Percentiles rank a stretch among this genome's conserved stretches.
These are phyloP conservation scores for Drosophila stalkeri DNA, from an alignment of 2,888 invertebrate genomes.

Conservation along the genomic window DNA sequence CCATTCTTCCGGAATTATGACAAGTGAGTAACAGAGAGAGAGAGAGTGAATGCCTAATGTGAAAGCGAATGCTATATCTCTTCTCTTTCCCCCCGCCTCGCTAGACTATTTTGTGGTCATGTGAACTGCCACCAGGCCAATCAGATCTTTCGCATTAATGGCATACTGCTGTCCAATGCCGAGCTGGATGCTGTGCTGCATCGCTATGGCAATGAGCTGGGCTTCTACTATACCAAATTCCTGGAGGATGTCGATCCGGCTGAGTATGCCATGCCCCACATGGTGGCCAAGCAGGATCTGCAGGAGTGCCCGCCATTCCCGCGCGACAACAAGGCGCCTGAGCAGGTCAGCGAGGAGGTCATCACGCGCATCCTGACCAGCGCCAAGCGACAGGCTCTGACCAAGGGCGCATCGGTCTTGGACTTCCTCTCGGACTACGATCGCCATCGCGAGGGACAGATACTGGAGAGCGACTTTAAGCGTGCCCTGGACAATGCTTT, in stretches of 20 bases:
- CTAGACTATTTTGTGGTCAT: slow-evolving; percentile 90
- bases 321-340: slow-evolving; percentile 86
- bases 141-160: slow-evolving; percentile 89
- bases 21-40: slow-evolving; percentile 85
- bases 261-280: slow-evolving; percentile 81
- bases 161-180: slow-evolving; percentile 88
- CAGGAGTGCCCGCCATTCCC: slow-evolving; percentile 57
- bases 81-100: background rate
- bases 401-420: slow-evolving; percentile 87
- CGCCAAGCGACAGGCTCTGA: slow-evolving; percentile 89
- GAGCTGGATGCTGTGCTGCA: slow-evolving; percentile 90
- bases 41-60: background rate
- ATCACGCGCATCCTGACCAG: slow-evolving; percentile 90
- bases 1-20: slow-evolving; percentile 91
- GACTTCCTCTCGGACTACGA: slow-evolving; percentile 90
- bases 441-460: slow-evolving; percentile 87
- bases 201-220: slow-evolving; percentile 90
- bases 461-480: slow-evolving; percentile 89
- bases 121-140: slow-evolving; percentile 89
- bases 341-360: slow-evolving; percentile 85
- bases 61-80: background rate
- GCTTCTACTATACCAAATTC: slow-evolving; percentile 90
- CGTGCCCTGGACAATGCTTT: slow-evolving; percentile 89
- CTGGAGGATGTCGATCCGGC: slow-evolving; percentile 87
- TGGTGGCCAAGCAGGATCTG: slow-evolving; percentile 58